These are phyloP conservation scores for Lepus americanus DNA, from an alignment of 2,113 vertebrate genomes.

Conservation along the genomic window DNA sequence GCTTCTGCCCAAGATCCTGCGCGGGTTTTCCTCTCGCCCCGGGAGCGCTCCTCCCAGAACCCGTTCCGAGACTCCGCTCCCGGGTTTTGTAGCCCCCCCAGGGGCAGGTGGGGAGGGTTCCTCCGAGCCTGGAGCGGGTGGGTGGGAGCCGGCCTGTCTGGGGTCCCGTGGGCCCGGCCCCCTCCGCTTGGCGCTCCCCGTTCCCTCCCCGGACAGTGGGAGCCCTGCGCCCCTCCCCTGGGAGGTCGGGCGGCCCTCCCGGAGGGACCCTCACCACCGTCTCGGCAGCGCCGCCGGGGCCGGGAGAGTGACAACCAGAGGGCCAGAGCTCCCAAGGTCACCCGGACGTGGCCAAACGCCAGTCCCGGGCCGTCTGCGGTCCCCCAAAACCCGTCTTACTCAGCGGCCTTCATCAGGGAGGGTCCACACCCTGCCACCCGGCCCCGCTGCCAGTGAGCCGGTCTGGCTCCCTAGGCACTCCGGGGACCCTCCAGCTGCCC, in stretches of 20 bases:
- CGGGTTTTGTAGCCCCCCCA: conserved; percentile 32
- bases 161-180: not conserved
- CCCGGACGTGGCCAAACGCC: not conserved
- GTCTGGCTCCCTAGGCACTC: not conserved
- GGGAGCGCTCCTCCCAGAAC: conserved; percentile 57
- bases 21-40: conserved; percentile 55
- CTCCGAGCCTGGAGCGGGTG: not conserved
- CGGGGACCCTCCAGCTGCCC: no score
- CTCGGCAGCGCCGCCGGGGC: not conserved
- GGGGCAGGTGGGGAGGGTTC: conserved; percentile 53
- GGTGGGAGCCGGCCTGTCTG: not conserved
- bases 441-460: no score
- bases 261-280: not conserved
- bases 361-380: not conserved
- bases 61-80: conserved; percentile 47
- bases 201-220: not conserved
- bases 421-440: fast-evolving
- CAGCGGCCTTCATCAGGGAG: not conserved
- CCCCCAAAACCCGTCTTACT: not conserved
- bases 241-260: not conserved
- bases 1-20: not conserved
- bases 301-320: not conserved
- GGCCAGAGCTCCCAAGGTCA: conserved; percentile 39
- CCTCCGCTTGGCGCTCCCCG: not conserved
- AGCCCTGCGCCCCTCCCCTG: not conserved